Evolutionary conservation across 2,797 vertebrate species (phyloP).

Genomic region (Streptopelia turtur): DNA sequence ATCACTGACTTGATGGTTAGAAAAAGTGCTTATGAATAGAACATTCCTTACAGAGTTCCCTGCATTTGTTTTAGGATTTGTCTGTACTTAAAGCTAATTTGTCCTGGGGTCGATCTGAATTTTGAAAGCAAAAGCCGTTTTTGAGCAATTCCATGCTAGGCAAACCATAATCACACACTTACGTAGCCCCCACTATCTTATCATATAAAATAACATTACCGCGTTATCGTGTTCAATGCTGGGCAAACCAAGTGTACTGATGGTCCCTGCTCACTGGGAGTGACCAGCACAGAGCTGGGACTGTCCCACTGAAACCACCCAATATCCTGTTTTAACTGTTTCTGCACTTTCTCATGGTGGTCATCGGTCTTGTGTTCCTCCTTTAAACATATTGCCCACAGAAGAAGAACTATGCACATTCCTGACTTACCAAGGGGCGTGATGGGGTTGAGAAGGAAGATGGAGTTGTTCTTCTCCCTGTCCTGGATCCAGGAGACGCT

Average conservation of each 20-base stretch:
- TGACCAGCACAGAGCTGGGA: neutral
- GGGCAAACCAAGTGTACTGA: neutral
- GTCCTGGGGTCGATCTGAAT: neutral
- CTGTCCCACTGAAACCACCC: neutral
- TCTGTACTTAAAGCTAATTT: neutral
- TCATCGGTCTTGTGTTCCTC: neutral
- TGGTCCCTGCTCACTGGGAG: neutral
- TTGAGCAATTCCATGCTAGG: neutral
- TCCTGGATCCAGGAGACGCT: neutral
- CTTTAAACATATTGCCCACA: neutral
- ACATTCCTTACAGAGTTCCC: neutral
- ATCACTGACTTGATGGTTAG: neutral
- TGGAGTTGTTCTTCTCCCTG: neutral
- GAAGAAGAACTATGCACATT: neutral
- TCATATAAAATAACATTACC: neutral
- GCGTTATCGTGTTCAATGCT: neutral
- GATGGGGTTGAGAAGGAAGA: neutral
- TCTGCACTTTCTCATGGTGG: neutral
- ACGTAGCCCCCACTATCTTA: neutral
- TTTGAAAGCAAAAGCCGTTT: constrained; percentile 1
- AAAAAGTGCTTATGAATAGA: neutral
- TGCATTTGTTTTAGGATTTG: neutral
- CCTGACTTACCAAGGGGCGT: neutral
- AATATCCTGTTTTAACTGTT: neutral
- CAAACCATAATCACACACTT: neutral